phyloP scores from a whole-genome alignment of 2,113 vertebrate genomes.

The Crotalus horridus region DNA sequence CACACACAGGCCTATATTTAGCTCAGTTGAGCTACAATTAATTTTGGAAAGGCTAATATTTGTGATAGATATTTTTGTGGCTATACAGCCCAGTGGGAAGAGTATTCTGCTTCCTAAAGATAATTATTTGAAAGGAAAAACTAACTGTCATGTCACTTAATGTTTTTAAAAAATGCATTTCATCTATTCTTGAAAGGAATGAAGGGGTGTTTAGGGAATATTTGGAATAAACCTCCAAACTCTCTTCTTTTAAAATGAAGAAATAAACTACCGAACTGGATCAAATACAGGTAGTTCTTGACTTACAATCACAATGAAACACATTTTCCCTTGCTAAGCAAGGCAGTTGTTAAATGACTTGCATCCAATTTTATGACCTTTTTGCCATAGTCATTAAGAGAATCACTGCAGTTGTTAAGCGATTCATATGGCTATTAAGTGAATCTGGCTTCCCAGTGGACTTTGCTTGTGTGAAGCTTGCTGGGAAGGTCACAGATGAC shows the following conservation, averaged over 20 bases:
- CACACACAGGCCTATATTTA: neutral
- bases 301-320: neutral
- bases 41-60: constrained; percentile 1
- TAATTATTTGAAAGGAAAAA: neutral
- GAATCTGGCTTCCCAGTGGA: neutral
- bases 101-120: constrained; percentile 13
- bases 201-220: neutral
- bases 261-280: neutral
- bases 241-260: neutral
- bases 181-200: neutral
- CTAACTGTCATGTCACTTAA: neutral
- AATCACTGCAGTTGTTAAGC: neutral
- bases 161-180: neutral
- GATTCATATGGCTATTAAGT: neutral
- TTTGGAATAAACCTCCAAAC: neutral
- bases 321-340: neutral
- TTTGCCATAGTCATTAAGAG: neutral
- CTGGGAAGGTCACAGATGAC: neutral
- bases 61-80: neutral
- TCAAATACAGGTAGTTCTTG: neutral
- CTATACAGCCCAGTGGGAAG: neutral
- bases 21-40: neutral
- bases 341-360: neutral
- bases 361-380: no score
- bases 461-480: neutral